A percentile compares a stretch with the other conserved stretches of the same genome.
Conservation (phyloP, 2,888 invertebrate species). For the Teleogryllus oceanicus region DNA sequence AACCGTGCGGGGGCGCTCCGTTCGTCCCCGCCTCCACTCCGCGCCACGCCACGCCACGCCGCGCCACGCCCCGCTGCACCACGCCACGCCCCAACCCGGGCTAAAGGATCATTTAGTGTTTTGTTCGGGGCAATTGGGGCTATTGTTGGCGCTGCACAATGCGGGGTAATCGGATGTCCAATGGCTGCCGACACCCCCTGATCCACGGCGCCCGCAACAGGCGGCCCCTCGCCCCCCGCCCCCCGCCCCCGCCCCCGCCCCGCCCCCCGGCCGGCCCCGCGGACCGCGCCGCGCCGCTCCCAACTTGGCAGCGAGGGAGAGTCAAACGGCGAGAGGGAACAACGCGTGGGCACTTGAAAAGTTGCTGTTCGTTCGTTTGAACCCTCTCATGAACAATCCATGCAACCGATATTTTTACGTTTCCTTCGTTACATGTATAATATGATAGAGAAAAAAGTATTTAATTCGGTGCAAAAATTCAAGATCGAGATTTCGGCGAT, state of each 20-base stretch:
- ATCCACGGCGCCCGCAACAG: background rate
- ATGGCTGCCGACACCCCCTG: slow-evolving; percentile 34
- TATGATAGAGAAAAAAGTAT: no score
- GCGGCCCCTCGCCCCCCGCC: background rate
- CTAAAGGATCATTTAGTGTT: slow-evolving; percentile 49
- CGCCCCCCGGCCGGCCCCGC: background rate
- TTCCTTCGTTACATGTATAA: no score
- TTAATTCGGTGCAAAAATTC: no score
- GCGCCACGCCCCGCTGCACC: background rate
- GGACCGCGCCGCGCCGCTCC: background rate
- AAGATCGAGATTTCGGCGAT: no score
- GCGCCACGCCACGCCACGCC: background rate
- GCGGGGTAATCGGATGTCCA: slow-evolving; percentile 50
- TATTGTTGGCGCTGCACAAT: slow-evolving; percentile 51
- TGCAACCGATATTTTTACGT: no score
- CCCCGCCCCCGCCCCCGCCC: no score
- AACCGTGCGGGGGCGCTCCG: background rate
- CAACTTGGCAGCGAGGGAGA: slow-evolving; percentile 20
- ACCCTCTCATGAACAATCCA: no score
- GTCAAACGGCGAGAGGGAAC: background rate
- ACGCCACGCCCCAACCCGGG: slow-evolving; percentile 19
- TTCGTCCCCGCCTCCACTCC: slow-evolving; percentile 20
- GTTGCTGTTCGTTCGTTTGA: no score
- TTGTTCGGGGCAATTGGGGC: slow-evolving; percentile 52
- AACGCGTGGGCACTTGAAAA: background rate